Evolutionary conservation across 2,113 vertebrate species (phyloP).

Genomic region (Nothocercus julius): DNA sequence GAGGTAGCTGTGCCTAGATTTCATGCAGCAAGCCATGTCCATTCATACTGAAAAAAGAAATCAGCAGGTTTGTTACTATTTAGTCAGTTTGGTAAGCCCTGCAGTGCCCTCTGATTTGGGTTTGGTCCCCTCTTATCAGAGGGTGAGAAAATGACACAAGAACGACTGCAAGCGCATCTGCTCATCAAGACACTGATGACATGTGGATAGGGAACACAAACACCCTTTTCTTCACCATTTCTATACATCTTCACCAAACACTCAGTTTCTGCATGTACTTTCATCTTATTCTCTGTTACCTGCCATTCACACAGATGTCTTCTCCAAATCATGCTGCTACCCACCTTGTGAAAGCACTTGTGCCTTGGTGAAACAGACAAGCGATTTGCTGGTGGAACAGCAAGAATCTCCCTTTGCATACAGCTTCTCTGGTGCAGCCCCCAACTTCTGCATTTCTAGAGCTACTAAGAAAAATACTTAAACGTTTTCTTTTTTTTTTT

Average conservation of each 20-base stretch:
- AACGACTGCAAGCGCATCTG: no score
- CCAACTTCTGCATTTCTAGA: neutral
- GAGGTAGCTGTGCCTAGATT: neutral
- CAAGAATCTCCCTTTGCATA: neutral
- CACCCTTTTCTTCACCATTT: rapidly evolving
- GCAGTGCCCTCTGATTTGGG: neutral
- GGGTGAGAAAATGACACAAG: neutral
- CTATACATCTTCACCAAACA: neutral
- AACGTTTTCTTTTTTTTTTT: neutral
- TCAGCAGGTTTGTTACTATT: neutral
- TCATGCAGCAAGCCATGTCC: neutral
- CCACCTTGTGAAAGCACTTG: neutral
- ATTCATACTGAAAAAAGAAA: neutral
- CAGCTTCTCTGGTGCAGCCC: neutral
- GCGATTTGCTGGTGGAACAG: neutral
- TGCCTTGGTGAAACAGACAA: neutral
- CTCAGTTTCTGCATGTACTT: neutral
- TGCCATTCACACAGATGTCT: neutral
- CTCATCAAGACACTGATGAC: neutral
- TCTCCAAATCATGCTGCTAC: neutral
- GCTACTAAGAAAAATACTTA: neutral
- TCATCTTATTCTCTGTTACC: neutral
- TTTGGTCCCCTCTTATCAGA: neutral
- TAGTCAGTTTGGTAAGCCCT: neutral
- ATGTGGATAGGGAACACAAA: neutral